Percentiles rank a stretch among this genome's conserved stretches.
phyloP scores from a whole-genome alignment of 2,113 vertebrate genomes.

The Ciconia stormi region DNA sequence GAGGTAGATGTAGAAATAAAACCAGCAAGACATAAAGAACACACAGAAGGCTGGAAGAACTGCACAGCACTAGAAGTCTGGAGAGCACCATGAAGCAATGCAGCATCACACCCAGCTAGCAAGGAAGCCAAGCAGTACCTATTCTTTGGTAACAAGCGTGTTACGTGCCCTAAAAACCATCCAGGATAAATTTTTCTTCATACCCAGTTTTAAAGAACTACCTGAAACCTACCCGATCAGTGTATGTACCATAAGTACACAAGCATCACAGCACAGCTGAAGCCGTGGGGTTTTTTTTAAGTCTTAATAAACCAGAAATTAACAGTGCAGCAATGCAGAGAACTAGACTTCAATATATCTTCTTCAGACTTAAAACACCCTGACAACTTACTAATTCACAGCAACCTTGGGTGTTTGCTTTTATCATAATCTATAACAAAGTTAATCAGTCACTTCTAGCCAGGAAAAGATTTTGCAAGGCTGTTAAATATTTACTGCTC shows the following conservation, averaged over 20 bases:
- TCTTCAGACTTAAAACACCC: background rate
- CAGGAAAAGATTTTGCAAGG: background rate
- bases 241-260: fast-evolving
- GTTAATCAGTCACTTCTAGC: conserved; percentile 31
- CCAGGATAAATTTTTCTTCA: background rate
- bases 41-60: background rate
- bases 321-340: background rate
- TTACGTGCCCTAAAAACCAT: background rate
- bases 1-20: background rate
- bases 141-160: background rate
- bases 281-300: background rate
- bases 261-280: background rate
- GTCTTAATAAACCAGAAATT: background rate
- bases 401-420: conserved; percentile 26
- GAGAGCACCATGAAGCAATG: background rate
- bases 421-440: conserved; percentile 29
- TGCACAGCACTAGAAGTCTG: background rate
- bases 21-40: background rate
- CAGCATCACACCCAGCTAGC: background rate
- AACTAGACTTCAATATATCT: background rate
- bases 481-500: background rate
- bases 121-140: background rate
- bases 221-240: background rate
- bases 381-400: conserved; percentile 47
- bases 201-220: background rate